Evolutionary conservation across 2,888 invertebrate genomes (phyloP).

Genomic region (Rhorus exstirpatorius): DNA sequence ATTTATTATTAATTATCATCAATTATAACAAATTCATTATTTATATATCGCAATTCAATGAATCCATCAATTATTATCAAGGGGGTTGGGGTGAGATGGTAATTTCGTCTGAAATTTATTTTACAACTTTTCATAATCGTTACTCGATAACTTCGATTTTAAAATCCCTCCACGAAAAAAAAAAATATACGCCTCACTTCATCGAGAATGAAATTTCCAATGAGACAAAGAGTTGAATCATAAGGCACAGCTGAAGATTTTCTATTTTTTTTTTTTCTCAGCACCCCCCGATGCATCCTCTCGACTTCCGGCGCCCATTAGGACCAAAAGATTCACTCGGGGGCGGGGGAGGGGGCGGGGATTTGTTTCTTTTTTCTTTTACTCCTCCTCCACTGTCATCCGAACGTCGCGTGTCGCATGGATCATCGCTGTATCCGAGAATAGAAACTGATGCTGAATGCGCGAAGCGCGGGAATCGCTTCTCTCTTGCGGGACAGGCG

Average conservation of each 20-base stretch:
- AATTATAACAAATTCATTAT: too few species aligned
- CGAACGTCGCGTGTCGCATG: conserved; percentile 7
- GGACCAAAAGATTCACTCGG: conserved; percentile 13
- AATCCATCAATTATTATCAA: too few species aligned
- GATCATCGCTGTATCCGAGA: conserved; percentile 60
- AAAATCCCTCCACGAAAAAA: too few species aligned
- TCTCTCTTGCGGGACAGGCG: conserved; percentile 61
- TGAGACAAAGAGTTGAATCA: background rate
- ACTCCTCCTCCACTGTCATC: background rate
- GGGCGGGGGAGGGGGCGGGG: too few species aligned
- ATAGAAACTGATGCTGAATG: conserved; percentile 65
- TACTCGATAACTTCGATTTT: too few species aligned
- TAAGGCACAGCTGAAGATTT: background rate
- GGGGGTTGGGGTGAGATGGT: too few species aligned
- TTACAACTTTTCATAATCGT: too few species aligned
- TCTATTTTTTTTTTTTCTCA: background rate
- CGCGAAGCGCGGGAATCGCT: conserved; percentile 34
- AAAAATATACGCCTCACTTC: conserved; percentile 36
- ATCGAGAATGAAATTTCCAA: background rate
- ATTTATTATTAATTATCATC: too few species aligned
- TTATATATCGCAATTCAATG: too few species aligned
- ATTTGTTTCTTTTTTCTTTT: conserved; percentile 23
- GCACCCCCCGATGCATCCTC: background rate
- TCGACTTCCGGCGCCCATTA: background rate
- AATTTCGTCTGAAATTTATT: too few species aligned